These are phyloP conservation scores for Lathronympha strigana DNA, from an alignment of 2,888 invertebrate genomes.

Conservation along the genomic window DNA sequence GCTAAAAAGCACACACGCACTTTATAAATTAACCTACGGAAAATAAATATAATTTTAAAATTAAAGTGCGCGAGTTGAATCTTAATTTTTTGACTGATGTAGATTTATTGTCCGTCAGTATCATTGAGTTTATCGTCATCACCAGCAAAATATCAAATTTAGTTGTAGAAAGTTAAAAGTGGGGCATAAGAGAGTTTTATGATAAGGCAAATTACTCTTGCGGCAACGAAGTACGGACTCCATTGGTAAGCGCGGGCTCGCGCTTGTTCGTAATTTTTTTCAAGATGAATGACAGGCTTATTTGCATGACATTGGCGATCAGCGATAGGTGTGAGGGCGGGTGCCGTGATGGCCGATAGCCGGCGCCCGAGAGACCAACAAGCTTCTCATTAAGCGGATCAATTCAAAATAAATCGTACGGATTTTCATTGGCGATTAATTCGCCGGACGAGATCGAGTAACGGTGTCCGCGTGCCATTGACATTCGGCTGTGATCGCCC, in stretches of 20 bases:
- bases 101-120: too few species aligned
- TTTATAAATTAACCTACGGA: too few species aligned
- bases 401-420: constrained; percentile 74
- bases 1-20: too few species aligned
- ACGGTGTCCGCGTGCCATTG: constrained; percentile 81
- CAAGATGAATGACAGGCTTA: constrained; percentile 49
- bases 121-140: too few species aligned
- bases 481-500: constrained; percentile 74
- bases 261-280: constrained; percentile 39
- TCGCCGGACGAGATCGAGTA: constrained; percentile 81
- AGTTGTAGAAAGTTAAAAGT: too few species aligned
- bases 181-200: too few species aligned
- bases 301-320: constrained; percentile 53
- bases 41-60: too few species aligned
- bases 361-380: constrained; percentile 66
- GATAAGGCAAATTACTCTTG: neutral
- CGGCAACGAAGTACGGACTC: constrained; percentile 26
- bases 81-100: too few species aligned
- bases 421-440: constrained; percentile 80
- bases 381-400: constrained; percentile 76
- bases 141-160: too few species aligned
- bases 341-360: constrained; percentile 69
- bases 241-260: constrained; percentile 12
- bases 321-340: constrained; percentile 56
- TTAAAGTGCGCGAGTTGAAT: too few species aligned